These are phyloP conservation scores for Galeruca laticollis DNA, from an alignment of 2,888 invertebrate genomes.

Conservation along the genomic window DNA sequence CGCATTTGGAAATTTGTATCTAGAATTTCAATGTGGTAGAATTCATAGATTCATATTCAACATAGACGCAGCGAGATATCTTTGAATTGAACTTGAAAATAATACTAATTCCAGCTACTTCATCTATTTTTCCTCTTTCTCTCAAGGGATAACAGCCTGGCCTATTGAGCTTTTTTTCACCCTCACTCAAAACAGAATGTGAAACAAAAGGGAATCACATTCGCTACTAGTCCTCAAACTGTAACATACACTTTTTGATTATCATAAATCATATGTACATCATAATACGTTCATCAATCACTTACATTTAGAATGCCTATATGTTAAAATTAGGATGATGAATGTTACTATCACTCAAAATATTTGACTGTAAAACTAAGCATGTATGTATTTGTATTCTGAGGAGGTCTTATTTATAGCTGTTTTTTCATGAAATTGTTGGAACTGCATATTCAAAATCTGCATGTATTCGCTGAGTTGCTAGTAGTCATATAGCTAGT, in stretches of 20 bases:
- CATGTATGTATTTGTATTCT: neutral
- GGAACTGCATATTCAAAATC: too few species aligned
- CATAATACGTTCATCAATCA: constrained; percentile 8
- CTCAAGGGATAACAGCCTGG: neutral
- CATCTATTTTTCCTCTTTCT: neutral
- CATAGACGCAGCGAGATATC: too few species aligned
- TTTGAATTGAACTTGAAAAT: too few species aligned
- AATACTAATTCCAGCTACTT: too few species aligned
- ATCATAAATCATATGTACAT: constrained; percentile 16
- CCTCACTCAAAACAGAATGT: neutral
- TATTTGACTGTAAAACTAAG: neutral
- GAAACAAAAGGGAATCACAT: neutral
- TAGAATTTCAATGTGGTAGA: too few species aligned
- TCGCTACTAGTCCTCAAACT: neutral
- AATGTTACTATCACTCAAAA: neutral
- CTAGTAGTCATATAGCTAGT: too few species aligned
- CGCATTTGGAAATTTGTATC: too few species aligned
- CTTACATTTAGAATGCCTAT: neutral
- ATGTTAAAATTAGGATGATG: neutral
- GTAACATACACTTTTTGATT: constrained; percentile 10
- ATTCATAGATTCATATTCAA: too few species aligned
- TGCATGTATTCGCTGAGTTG: too few species aligned
- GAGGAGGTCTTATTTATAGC: neutral
- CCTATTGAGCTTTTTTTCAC: neutral
- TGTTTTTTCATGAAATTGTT: neutral